These are phyloP conservation scores for Digitonthophagus gazella DNA, from an alignment of 2,888 invertebrate species.

Conservation along the genomic window DNA sequence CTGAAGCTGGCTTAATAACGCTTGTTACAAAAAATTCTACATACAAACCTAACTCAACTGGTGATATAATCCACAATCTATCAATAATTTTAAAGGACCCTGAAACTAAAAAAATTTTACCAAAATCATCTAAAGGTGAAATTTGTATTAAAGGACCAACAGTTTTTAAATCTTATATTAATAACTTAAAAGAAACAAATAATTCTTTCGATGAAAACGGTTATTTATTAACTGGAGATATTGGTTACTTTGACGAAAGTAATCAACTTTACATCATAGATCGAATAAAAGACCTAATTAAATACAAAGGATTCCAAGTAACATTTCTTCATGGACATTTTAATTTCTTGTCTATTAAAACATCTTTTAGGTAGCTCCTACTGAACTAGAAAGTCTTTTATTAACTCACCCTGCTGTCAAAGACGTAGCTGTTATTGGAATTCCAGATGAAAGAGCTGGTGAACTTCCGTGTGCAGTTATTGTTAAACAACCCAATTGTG, in stretches of 20 bases:
- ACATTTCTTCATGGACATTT: not conserved
- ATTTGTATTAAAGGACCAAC: slow-evolving; percentile 73
- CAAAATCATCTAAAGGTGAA: slow-evolving; percentile 70
- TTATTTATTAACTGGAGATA: slow-evolving; percentile 74
- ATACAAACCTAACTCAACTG: slow-evolving; percentile 37
- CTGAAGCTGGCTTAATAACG: slow-evolving; percentile 17
- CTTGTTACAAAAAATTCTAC: not conserved
- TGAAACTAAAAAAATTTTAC: slow-evolving; percentile 59
- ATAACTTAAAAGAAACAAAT: slow-evolving; percentile 62
- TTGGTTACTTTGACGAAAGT: slow-evolving; percentile 74
- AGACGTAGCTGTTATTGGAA: slow-evolving; percentile 80
- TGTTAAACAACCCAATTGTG: slow-evolving; percentile 58
- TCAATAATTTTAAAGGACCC: slow-evolving; percentile 60
- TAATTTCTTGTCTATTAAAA: not conserved
- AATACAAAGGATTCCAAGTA: slow-evolving; percentile 80
- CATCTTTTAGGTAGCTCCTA: slow-evolving; percentile 60
- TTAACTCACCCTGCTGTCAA: slow-evolving; percentile 67
- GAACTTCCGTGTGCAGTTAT: slow-evolving; percentile 76
- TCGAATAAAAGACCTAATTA: slow-evolving; percentile 82
- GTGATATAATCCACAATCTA: slow-evolving; percentile 60
- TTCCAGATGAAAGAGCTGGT: slow-evolving; percentile 69
- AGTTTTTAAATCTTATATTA: slow-evolving; percentile 68
- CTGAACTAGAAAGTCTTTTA: slow-evolving; percentile 79
- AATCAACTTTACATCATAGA: slow-evolving; percentile 77
- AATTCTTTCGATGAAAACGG: slow-evolving; percentile 67